Conservation (phyloP, 1,140 invertebrate genomes). For the Dreissena rostriformis region DNA sequence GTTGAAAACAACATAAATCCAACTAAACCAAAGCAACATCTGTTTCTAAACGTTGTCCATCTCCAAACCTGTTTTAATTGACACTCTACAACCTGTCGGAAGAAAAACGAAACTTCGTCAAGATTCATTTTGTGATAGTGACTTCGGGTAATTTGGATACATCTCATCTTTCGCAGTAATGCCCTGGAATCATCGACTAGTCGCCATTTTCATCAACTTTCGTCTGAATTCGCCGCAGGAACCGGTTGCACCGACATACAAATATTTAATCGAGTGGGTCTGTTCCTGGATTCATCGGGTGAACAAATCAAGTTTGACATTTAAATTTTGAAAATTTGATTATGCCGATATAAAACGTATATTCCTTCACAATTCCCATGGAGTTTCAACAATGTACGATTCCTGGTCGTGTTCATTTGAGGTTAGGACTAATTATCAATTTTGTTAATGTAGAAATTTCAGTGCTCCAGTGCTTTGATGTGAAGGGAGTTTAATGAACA, state of each 20-base stretch:
- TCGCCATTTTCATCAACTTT: constrained; percentile 57
- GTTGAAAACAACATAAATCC: too few relatives aligned
- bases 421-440: constrained; percentile 47
- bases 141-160: not conserved
- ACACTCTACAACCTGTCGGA: constrained; percentile 12
- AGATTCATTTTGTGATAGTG: not conserved
- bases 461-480: constrained; percentile 21
- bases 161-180: constrained; percentile 9
- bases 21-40: too few relatives aligned
- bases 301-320: constrained; percentile 54
- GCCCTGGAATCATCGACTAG: constrained; percentile 9
- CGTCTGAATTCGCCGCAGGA: constrained; percentile 49
- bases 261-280: constrained; percentile 34
- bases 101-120: not conserved
- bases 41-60: too few relatives aligned
- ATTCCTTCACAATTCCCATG: constrained; percentile 32
- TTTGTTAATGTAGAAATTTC: constrained; percentile 54
- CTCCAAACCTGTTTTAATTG: too few relatives aligned
- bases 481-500: constrained; percentile 8
- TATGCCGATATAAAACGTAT: constrained; percentile 35
- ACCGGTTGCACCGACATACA: constrained; percentile 8
- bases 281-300: too few relatives aligned
- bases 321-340: constrained; percentile 33
- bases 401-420: constrained; percentile 24
- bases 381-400: constrained; percentile 36